A percentile compares a stretch with the other conserved stretches of the same genome.
phyloP scores from a whole-genome alignment of 1,140 invertebrate genomes.

The Zaprionus lachaisei region DNA sequence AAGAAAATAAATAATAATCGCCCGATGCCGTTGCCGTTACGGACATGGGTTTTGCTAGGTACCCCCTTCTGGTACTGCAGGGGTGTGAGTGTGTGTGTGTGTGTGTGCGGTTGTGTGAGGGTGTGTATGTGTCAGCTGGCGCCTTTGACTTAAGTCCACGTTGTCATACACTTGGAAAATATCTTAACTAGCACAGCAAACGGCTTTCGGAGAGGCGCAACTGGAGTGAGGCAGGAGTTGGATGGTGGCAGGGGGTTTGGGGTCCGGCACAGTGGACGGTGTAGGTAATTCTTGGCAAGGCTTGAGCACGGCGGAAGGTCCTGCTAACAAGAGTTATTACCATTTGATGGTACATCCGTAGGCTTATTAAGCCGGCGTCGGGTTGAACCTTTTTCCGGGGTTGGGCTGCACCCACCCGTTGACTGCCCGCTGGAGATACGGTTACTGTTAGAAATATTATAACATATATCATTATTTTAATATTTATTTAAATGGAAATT shows the following conservation, averaged over 20 bases:
- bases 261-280: constrained; percentile 3
- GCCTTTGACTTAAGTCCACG: constrained; percentile 64
- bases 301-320: constrained; percentile 1
- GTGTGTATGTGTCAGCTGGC: constrained; percentile 46
- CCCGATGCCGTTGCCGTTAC: constrained; percentile 55
- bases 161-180: constrained; percentile 75
- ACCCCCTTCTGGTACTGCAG: not conserved
- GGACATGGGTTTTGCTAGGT: constrained; percentile 22
- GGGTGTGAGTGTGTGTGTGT: not conserved
- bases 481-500: constrained; percentile 1
- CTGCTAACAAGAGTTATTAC: constrained; percentile 60
- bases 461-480: constrained; percentile 5
- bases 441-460: not conserved
- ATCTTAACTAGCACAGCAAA: constrained; percentile 54
- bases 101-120: constrained; percentile 19
- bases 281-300: constrained; percentile 39
- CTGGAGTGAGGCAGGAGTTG: constrained; percentile 1
- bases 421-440: constrained; percentile 14
- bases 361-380: constrained; percentile 47
- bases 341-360: constrained; percentile 53
- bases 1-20: constrained; percentile 84
- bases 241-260: not conserved
- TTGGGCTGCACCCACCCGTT: no score
- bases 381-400: constrained; percentile 11
- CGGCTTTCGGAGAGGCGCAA: not conserved